A percentile compares a stretch with the other conserved stretches of the same genome.
Conservation (phyloP, 2,113 vertebrate species). For the Epinephelus fuscoguttatus region DNA sequence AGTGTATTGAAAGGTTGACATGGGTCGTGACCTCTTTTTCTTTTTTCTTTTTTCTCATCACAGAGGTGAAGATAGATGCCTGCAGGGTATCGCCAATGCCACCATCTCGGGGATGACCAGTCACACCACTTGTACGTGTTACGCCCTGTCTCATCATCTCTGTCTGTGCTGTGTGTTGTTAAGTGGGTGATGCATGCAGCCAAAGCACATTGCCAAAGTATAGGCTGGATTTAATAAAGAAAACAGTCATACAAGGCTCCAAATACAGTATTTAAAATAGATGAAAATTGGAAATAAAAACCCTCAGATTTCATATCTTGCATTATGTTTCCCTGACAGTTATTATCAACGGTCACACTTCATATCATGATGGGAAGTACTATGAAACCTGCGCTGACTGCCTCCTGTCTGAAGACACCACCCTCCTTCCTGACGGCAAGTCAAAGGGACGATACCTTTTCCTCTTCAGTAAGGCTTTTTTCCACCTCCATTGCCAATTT, state of each 20-base stretch:
- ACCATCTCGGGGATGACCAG: conserved; percentile 75
- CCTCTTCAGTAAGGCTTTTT: conserved; percentile 71
- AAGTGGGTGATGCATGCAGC: conserved; percentile 9
- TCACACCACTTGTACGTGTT: conserved; percentile 72
- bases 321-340: conserved; percentile 47
- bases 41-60: neutral
- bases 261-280: neutral
- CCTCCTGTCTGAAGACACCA: conserved; percentile 80
- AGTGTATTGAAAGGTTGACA: neutral
- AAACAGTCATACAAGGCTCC: neutral
- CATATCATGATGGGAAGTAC: conserved; percentile 81
- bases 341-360: conserved; percentile 79
- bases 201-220: neutral
- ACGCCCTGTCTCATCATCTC: neutral
- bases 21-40: neutral
- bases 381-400: conserved; percentile 79
- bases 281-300: neutral
- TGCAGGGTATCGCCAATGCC: conserved; percentile 75
- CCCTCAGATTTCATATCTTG: neutral
- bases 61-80: conserved; percentile 69
- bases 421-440: conserved; percentile 73
- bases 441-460: conserved; percentile 79
- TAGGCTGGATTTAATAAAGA: neutral
- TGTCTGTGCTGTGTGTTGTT: conserved; percentile 1
- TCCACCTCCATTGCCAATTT: neutral